Evolutionary conservation across 2,113 vertebrate species (phyloP).

Genomic region (Trinectes maculatus): DNA sequence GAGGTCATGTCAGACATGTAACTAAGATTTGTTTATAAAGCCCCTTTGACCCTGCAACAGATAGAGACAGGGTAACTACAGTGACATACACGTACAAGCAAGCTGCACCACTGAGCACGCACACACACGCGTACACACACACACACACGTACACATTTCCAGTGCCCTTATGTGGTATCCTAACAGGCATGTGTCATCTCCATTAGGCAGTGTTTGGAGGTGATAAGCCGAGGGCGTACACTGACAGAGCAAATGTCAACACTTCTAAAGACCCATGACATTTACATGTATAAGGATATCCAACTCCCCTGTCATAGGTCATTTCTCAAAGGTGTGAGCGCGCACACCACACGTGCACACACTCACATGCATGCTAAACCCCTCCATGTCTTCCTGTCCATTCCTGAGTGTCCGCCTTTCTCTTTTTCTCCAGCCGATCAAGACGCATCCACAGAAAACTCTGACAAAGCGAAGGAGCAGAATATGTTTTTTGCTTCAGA

Average conservation of each 20-base stretch:
- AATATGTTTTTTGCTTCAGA: constrained; percentile 35
- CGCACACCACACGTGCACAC: neutral
- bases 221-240: constrained; percentile 55
- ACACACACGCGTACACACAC: constrained; percentile 11
- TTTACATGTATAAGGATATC: constrained; percentile 71
- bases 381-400: constrained; percentile 13
- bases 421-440: constrained; percentile 47
- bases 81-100: neutral
- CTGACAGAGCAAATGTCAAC: constrained; percentile 69
- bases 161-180: constrained; percentile 42
- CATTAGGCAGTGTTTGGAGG: constrained; percentile 59
- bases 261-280: constrained; percentile 70
- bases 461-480: constrained; percentile 48
- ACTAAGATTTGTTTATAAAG: constrained; percentile 27
- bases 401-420: constrained; percentile 42
- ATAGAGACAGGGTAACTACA: constrained; percentile 19
- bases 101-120: neutral
- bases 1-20: constrained; percentile 28
- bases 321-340: constrained; percentile 66
- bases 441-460: constrained; percentile 61
- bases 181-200: constrained; percentile 65
- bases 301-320: constrained; percentile 68
- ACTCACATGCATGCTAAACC: neutral
- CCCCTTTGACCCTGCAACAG: constrained; percentile 36
- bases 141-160: constrained; percentile 6